Evolutionary conservation across 2,888 invertebrate genomes (phyloP), one percentile per base, ranked within the genome.

Genomic region (Acrocera orbiculus): DNA sequence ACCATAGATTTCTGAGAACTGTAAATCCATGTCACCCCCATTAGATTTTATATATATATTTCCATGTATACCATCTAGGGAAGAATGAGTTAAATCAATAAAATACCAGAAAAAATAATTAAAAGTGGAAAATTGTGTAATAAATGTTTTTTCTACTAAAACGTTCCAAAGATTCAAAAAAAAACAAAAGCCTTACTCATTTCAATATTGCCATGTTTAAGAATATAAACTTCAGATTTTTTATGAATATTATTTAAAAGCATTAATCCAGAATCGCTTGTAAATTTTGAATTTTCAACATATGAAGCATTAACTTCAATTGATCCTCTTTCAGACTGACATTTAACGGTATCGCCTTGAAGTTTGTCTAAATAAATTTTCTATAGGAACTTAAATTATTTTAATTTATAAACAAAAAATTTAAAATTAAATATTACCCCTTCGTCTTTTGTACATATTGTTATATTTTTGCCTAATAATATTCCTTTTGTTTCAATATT

Each of bases 171-270:
- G 7, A 19, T 7, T 17, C 4, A 28, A n/a, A 33, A 16, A 9
- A 5, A 20, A 27, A 30, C 16, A 19, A 26, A 11, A 2, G 7
- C 45, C 50, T 43, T 39, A 59, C 58, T 53, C 56, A 59, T 58
- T 24, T 49, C 49, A 0, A 59, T 37, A 5, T 52, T 46, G 4
- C 52, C 58, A n/a, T 49, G 39, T 30, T 53, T 38, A 9, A 52
- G 42, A 3, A 60, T 43, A 32, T 45, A 40, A 10, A 58, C 47
- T 33, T 50, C 46, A 2, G 50, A 45, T 7, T 37, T 42, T 36
- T 59, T 59, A 39, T 59, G 60, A 0, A 60, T 49, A 40, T 59
- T 60, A 16, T 51, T 52, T 1, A 59, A 43, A 9, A 50, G 45
- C 38, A 59, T 35, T 8, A 40, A 40, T 2, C 59, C 59, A 4